Base-by-base conservation (phyloP, 2,113 vertebrate species). In the Taurulus bubalis region DNA sequence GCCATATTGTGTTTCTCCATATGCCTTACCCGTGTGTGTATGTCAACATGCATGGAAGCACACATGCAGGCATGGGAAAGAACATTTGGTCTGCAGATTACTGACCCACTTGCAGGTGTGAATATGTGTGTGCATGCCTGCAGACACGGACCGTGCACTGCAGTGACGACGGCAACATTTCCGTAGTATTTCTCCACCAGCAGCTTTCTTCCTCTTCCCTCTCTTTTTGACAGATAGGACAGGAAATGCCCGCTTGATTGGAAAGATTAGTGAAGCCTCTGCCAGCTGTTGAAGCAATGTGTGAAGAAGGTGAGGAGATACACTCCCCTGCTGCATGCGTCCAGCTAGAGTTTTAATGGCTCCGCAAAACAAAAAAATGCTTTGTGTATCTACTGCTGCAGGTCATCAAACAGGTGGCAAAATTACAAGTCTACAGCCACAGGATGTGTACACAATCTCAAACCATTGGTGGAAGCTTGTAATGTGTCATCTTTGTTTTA, bases 211-310 rank as follows among this genome's bases (percentile, higher is more conserved):
- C 56, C 9, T 40, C 12, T 7, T 67, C 64, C 74, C 26, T 64
- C 26, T 64, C 22, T 85, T 84, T 88, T 85, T 82, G 30, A 88
- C 83, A 56, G 85, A 90, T 86, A 65, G 49, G 71, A 86, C 91
- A 94, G 93, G 94, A 95, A 96, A 95, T 95, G 82, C 90, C 90
- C 38, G 86, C 84, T 85, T 93, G 93, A 95, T 94, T 92, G 89
- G 75, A 88, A 85, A 93, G 91, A 94, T 94, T 94, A 94, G 84
- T 82, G 84, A 93, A 90, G 91, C 87, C 85, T 95, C 90, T 86
- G 82, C 67, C 84, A 94, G 92, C 82, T 92, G 92, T 92, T 16
- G 68, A 86, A 79, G 63, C 86, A 85, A 71, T 14, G 30, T 80
- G 81, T 53, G 49, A 68, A 62, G 28, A 70, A 63, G 32, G 77